A percentile compares a stretch with the other conserved stretches of the same genome.
Evolutionary conservation across 2,797 vertebrate genomes (phyloP).

Genomic region (Basileuterus tristriatus): DNA sequence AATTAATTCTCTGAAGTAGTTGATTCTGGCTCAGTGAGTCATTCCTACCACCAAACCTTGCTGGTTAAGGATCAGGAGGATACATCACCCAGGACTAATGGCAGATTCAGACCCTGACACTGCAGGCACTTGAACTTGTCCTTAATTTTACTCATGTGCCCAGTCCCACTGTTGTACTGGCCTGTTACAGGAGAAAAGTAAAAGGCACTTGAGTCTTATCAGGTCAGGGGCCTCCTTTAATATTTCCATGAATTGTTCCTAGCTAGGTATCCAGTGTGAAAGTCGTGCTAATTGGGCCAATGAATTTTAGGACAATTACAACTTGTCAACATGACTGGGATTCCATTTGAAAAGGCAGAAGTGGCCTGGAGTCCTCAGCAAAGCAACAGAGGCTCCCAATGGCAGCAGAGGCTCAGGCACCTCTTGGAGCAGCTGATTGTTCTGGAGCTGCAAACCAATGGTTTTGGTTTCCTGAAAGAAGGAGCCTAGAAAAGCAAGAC

Average conservation of each 20-base stretch:
- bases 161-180: neutral
- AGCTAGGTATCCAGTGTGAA: slow-evolving; percentile 19
- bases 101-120: neutral
- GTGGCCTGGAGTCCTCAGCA: neutral
- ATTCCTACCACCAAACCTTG: neutral
- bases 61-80: neutral
- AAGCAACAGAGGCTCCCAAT: neutral
- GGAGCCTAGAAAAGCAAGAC: neutral
- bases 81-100: neutral
- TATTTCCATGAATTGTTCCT: slow-evolving; percentile 60
- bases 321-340: neutral
- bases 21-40: neutral
- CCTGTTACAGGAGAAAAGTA: neutral
- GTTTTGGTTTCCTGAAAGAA: neutral
- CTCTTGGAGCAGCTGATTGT: neutral
- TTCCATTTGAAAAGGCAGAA: slow-evolving; percentile 2
- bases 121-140: neutral
- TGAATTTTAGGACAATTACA: slow-evolving; percentile 46
- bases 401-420: neutral
- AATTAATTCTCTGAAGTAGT: neutral
- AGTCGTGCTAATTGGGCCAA: slow-evolving; percentile 25
- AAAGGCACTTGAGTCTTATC: slow-evolving; percentile 52
- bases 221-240: slow-evolving; percentile 59
- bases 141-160: neutral
- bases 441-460: neutral